Evolutionary conservation across 2,797 vertebrate genomes (phyloP).

Genomic region (Acanthis flammea): DNA sequence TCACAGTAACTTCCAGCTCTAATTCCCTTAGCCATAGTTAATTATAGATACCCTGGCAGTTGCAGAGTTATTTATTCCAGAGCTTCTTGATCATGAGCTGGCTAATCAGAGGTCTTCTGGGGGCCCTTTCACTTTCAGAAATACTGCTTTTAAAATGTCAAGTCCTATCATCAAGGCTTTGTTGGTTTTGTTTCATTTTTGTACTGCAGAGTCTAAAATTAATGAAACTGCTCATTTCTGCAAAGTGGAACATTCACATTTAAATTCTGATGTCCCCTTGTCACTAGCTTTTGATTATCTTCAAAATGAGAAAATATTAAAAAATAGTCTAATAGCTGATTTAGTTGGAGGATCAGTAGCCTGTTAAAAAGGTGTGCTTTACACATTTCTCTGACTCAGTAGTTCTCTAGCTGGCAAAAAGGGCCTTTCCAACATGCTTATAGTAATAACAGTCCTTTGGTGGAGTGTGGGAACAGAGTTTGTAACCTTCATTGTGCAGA

Average conservation of each 20-base stretch:
- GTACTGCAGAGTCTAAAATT: background rate
- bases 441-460: background rate
- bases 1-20: background rate
- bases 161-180: background rate
- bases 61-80: constrained; percentile 14
- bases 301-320: background rate
- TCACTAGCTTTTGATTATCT: background rate
- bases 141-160: constrained; percentile 27
- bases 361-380: background rate
- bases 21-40: constrained; percentile 26
- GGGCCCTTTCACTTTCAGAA: constrained; percentile 15
- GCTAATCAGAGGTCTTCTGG: constrained; percentile 9
- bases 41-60: background rate
- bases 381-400: background rate
- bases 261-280: background rate
- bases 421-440: background rate
- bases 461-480: background rate
- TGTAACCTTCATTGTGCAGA: background rate
- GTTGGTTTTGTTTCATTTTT: background rate
- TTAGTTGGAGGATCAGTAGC: background rate
- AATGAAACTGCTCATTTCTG: background rate
- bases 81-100: background rate
- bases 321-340: background rate
- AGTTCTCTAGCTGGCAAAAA: background rate
- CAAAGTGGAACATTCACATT: background rate